phyloP scores from a whole-genome alignment of 2,888 invertebrate genomes.

The Smittia sp. region DNA sequence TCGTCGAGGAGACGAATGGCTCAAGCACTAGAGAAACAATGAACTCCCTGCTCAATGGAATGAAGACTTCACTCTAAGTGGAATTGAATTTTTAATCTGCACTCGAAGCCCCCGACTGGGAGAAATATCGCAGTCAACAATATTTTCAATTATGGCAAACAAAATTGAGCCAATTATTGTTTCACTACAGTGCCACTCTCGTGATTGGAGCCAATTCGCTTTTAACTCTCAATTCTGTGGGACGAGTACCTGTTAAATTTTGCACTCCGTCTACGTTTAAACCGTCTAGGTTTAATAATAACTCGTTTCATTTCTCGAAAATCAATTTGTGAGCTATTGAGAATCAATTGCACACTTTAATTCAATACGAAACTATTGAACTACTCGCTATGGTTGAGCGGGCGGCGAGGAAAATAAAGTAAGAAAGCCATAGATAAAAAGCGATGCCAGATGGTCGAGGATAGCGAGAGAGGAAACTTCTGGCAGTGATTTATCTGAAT shows the following conservation, averaged over 20 bases:
- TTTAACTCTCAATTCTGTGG: not conserved
- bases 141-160: conserved; percentile 12
- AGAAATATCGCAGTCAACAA: conserved; percentile 8
- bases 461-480: not conserved
- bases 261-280: too few species aligned
- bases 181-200: too few species aligned
- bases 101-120: not conserved
- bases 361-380: not conserved
- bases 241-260: too few species aligned
- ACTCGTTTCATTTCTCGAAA: not conserved
- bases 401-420: not conserved
- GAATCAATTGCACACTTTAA: conserved; percentile 36
- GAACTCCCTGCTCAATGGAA: too few species aligned
- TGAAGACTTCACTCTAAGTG: conserved; percentile 26
- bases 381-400: too few species aligned
- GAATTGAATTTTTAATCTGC: conserved; percentile 25
- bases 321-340: conserved; percentile 25
- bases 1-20: not conserved
- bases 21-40: not conserved
- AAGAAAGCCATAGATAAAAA: not conserved
- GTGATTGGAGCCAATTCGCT: too few species aligned
- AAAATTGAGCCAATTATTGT: not conserved
- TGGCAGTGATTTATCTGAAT: too few species aligned
- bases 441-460: not conserved
- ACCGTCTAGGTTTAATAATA: too few species aligned